Conservation (phyloP, 2,888 invertebrate genomes). For the Drosophila macrospina region DNA sequence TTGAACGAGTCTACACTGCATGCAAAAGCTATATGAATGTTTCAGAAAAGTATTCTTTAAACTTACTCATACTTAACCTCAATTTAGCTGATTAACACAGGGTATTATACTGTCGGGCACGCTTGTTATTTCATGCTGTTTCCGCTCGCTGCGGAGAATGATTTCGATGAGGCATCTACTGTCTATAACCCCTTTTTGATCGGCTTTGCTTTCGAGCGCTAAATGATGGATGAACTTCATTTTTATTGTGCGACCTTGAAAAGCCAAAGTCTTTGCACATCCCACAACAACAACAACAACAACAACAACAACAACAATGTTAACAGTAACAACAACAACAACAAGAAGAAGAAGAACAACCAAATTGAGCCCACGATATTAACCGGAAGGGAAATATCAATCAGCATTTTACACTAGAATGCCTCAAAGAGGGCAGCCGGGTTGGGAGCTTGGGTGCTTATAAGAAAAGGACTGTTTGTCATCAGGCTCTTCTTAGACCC, state of each 20-base stretch:
- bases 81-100: no score
- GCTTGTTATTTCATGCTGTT: no score
- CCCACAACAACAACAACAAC: constrained; percentile 25
- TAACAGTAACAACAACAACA: constrained; percentile 19
- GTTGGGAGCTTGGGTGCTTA: constrained; percentile 5
- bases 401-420: constrained; percentile 75
- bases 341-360: constrained; percentile 11
- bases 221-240: constrained; percentile 79
- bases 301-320: constrained; percentile 19
- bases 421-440: constrained; percentile 32
- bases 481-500: constrained; percentile 11
- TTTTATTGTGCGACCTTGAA: constrained; percentile 75
- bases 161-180: neutral
- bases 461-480: constrained; percentile 27
- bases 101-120: no score
- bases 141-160: neutral
- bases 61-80: no score
- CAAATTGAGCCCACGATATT: constrained; percentile 59
- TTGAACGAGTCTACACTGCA: no score
- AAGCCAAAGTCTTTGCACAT: constrained; percentile 40
- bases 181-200: neutral
- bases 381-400: constrained; percentile 75
- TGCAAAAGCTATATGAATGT: no score
- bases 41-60: no score
- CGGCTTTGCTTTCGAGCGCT: constrained; percentile 25